phyloP scores from a whole-genome alignment of 2,113 vertebrate species.

The Merops nubicus region DNA sequence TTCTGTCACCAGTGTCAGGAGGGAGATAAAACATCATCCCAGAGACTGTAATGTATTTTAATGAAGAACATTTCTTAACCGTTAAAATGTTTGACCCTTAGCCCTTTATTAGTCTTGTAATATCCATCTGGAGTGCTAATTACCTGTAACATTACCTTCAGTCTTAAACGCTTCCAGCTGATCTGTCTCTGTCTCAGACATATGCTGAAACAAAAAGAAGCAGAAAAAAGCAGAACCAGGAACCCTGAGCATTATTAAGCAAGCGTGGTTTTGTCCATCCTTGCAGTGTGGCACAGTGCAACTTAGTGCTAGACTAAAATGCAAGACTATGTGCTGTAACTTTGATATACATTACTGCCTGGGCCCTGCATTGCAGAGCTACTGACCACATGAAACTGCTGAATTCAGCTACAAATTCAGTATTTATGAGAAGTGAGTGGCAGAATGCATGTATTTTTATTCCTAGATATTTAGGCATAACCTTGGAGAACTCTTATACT shows the following conservation, averaged over 20 bases:
- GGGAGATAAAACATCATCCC: background rate
- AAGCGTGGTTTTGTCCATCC: background rate
- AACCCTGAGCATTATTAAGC: background rate
- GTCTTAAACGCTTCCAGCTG: background rate
- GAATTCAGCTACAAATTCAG: background rate
- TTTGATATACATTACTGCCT: background rate
- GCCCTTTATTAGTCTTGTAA: background rate
- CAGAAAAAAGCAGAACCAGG: background rate
- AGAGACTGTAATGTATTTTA: background rate
- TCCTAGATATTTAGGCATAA: background rate
- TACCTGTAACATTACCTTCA: background rate
- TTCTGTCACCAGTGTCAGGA: background rate
- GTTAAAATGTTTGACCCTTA: background rate
- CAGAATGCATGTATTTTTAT: background rate
- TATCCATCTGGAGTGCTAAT: background rate
- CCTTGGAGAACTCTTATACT: background rate
- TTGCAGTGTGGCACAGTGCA: background rate
- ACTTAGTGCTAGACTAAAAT: background rate
- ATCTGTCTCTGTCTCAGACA: background rate
- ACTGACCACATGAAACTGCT: background rate
- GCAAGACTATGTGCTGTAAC: background rate
- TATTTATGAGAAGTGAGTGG: background rate
- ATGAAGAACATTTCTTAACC: background rate
- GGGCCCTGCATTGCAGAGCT: background rate
- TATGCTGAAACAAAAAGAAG: background rate